phyloP scores from a whole-genome alignment of 2,888 invertebrate genomes.

The Microplitis deprimator region DNA sequence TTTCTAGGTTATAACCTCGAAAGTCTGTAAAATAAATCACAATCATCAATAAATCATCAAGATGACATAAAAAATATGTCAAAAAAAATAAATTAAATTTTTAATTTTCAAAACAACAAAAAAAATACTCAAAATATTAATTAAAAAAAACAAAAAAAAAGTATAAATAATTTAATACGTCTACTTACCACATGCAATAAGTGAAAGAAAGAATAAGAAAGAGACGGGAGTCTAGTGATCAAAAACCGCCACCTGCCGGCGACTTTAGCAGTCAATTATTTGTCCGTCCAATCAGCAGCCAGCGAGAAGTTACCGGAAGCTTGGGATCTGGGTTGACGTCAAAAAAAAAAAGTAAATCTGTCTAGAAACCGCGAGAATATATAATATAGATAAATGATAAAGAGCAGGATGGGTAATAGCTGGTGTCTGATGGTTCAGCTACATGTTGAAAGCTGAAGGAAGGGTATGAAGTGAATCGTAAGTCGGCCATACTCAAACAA shows the following conservation, averaged over 20 bases:
- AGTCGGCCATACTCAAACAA: slow-evolving; percentile 68
- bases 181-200: no score
- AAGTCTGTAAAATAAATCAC: neutral
- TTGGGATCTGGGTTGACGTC: neutral
- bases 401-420: neutral
- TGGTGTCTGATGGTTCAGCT: neutral
- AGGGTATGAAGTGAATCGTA: slow-evolving; percentile 16
- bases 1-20: neutral
- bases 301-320: slow-evolving; percentile 14
- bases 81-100: no score
- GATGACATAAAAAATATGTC: no score
- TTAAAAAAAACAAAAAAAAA: no score
- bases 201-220: no score
- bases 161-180: no score
- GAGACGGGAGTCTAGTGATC: neutral
- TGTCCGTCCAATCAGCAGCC: neutral
- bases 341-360: slow-evolving; percentile 20
- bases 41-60: neutral
- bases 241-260: neutral
- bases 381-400: no score
- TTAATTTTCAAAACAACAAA: no score
- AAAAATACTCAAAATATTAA: no score
- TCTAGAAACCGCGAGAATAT: slow-evolving; percentile 15
- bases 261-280: neutral
- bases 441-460: neutral